phyloP scores from a whole-genome alignment of 2,888 invertebrate species.

The Stenolophus ochropezus region DNA sequence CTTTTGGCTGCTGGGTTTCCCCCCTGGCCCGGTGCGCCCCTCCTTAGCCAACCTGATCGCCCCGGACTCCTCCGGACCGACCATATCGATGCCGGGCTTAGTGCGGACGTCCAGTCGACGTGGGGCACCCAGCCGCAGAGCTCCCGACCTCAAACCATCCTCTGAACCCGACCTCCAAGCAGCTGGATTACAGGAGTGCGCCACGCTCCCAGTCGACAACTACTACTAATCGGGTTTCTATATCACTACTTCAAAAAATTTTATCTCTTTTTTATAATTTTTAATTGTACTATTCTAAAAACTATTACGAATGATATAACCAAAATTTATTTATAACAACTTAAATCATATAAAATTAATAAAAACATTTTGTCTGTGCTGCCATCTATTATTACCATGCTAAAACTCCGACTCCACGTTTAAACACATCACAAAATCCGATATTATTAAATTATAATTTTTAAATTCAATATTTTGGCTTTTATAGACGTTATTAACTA shows the following conservation, averaged over 20 bases:
- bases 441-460: no score
- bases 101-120: slow-evolving; percentile 96
- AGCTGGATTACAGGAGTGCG: slow-evolving; percentile 99
- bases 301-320: no score
- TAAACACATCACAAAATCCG: not conserved
- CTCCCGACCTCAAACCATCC: slow-evolving; percentile 95
- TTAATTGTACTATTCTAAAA: slow-evolving; percentile 65
- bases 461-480: no score
- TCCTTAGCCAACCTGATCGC: slow-evolving; percentile 95
- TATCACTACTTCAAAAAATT: slow-evolving; percentile 53
- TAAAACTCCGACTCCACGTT: not conserved
- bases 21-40: slow-evolving; percentile 99
- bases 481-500: no score
- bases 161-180: slow-evolving; percentile 92
- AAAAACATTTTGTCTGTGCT: not conserved
- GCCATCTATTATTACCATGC: not conserved
- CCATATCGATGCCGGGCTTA: slow-evolving; percentile 99
- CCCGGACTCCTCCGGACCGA: slow-evolving; percentile 87
- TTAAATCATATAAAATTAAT: not conserved
- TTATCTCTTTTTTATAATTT: not conserved
- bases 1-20: slow-evolving; percentile 99
- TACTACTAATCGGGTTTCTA: slow-evolving; percentile 61
- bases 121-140: slow-evolving; percentile 79
- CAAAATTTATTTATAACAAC: not conserved
- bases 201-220: slow-evolving; percentile 91